Evolutionary conservation across 2,888 invertebrate species (phyloP), one percentile per base, ranked within the genome.

Genomic region (Dryococelus australis): DNA sequence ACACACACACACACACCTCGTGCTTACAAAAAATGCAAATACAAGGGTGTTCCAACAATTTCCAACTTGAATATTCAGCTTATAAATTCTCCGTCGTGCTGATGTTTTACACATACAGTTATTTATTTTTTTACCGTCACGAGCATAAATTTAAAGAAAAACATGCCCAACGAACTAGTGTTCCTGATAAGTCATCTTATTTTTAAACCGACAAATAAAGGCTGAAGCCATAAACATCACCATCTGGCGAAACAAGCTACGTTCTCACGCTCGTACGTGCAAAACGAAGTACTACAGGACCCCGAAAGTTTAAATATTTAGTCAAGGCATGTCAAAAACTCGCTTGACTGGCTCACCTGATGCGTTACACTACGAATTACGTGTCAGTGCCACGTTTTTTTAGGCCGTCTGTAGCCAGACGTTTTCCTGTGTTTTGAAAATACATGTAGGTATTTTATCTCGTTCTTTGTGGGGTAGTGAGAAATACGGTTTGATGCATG

Each of bases 401-500:
- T 10, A 8, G n/a, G 65, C n/a, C 65, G 20, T 12, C 65, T 65
- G 65, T 65, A 65, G 12, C 65, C 65, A 24, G 65, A 16, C 65
- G 65, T 65, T 65, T 65, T 24, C 65, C 83, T 83, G 28, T 27
- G 28, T 83, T 83, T 83, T 35, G 24, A 83, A 43, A 83, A 83
- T 43, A 35, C 83, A 24, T 83, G 83, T 16, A 65, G 65, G 65
- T 83, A 43, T 83, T 83, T 83, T 83, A 83, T 83, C 24, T 83
- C 35, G 35, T 27, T 65, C 65, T 65, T 20, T 20, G 83, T 83
- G 24, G 83, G 13, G 35, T 35, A 27, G 83, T 83, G 83, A 83
- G 35, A 83, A 83, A 83, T 83, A 83, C 83, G 28, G 83, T 83
- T 27, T 83, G 83, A 83, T 83, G 28, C 43, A 83, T 43, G 83